These are phyloP conservation scores for Drosophila infuscata DNA, from an alignment of 2,888 invertebrate genomes.

Conservation along the genomic window DNA sequence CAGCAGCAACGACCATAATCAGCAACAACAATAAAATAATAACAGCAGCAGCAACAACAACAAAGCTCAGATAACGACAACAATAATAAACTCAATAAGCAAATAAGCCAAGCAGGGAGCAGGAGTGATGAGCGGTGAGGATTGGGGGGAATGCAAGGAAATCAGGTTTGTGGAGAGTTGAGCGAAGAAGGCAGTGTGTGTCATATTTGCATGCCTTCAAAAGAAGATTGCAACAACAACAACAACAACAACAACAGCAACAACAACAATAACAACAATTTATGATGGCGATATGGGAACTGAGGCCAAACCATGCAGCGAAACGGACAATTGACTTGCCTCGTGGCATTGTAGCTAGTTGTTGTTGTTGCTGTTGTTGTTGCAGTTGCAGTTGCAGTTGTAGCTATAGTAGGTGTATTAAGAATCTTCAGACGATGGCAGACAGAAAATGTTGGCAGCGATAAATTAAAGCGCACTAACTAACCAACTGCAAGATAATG, in stretches of 20 bases:
- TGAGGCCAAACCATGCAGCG: constrained; percentile 22
- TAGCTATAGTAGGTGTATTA: constrained; percentile 48
- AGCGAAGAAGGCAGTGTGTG: constrained; percentile 16
- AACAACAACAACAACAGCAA: constrained; percentile 12
- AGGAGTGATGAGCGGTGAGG: neutral
- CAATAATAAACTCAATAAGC: constrained; percentile 73
- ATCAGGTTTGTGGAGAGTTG: constrained; percentile 6
- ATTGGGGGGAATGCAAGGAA: neutral
- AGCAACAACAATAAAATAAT: constrained; percentile 19
- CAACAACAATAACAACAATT: constrained; percentile 31
- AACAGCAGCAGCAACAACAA: constrained; percentile 14
- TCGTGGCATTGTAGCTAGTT: constrained; percentile 64
- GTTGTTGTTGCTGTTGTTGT: neutral
- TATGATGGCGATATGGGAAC: constrained; percentile 51
- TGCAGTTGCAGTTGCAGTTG: neutral
- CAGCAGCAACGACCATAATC: constrained; percentile 48
- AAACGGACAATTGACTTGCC: constrained; percentile 74
- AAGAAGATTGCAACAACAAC: constrained; percentile 21
- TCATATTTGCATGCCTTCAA: constrained; percentile 64
- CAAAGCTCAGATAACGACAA: constrained; percentile 58
- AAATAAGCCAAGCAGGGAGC: constrained; percentile 37
- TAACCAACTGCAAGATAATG: constrained; percentile 74
- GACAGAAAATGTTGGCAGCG: constrained; percentile 54
- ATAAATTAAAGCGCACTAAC: constrained; percentile 76
- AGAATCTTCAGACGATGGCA: constrained; percentile 34